Evolutionary conservation across 2,797 vertebrate species (phyloP), one percentile per base, ranked within the genome.

Genomic region (Diplodus sargus): DNA sequence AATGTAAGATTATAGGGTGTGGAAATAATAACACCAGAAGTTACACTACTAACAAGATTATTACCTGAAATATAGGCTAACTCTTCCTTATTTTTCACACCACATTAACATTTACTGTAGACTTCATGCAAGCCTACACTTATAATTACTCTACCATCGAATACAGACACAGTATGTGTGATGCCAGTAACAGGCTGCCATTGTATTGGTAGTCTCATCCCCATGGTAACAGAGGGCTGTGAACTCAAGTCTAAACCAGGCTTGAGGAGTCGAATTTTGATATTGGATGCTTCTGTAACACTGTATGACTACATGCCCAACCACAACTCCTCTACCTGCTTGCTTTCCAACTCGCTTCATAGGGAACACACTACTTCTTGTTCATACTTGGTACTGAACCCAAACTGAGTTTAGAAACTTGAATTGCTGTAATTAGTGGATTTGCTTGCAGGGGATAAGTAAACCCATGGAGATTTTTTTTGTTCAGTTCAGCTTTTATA

Each of bases 61-160:
- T 53, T 65, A 47, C 43, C 67, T 59, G 18, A 57, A 58, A 53
- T 63, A 66, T 52, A 54, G 30, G 30, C 30, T 7, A 34, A 11
- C 58, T 58, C 17, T 6, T 9, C 42, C 64, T 22, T 9, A 20
- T 53, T 58, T 51, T 66, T 56, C n/a, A 22, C 23, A 65, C 65
- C 49, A 54, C 49, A 61, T 69, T 73, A 51, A 73, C 68, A 70
- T 72, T 39, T 51, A 34, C 30, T 34, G 30, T 34, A 5, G 0
- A 18, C 45, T 78, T 78, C 71, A 75, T 68, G 68, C 64, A 14
- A 68, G 15, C 4, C 28, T 28, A 28, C 28, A 28, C 28, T 28
- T 28, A 28, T 28, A 28, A 28, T 28, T 28, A 28, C 28, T 28
- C 28, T 28, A 28, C 54, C 22, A 57, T 25, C 39, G 25, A 15